Evolutionary conservation across 2,113 vertebrate species (phyloP), one percentile per base, ranked within the genome.

Genomic region (Nannobrachium achirus): DNA sequence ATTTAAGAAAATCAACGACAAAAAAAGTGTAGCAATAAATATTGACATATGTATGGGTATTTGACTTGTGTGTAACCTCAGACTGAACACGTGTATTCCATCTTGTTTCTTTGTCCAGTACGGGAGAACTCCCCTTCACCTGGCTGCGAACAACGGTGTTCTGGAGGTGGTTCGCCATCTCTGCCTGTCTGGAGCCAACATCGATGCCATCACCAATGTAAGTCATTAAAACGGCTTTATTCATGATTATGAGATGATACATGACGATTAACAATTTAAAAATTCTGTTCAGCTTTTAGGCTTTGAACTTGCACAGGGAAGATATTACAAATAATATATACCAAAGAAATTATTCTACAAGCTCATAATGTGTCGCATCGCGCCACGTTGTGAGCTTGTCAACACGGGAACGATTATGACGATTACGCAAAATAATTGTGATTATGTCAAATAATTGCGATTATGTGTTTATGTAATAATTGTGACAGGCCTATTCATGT

Each of bases 131-230:
- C 93, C 98, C 33, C 91, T 99, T 33, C 98, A 99, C 78, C 89
- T 99, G 58, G 95, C 98, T 6, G 94, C 97, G 18, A 95, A 94
- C 87, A 97, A 95, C 0, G 97, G 97, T 20, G 94, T 94, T 78
- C 94, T 99, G 0, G 95, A 98, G 60, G 95, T 98, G 13, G 96
- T 99, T 51, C 94, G 97, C 1, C 94, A 96, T 68, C 96, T 99
- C 52, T 99, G 98, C 75, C 89, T 98, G 44, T 78, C 88, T 0
- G 97, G 97, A 58, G 98, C 95, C 42, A 98, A 94, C 1, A 95
- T 95, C 44, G 98, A 99, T 42, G 92, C 91, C 0, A 84, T 98
- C 85, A 95, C 95, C 19, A 90, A 90, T 73, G 98, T 99, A 84
- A 95, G 95, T 93, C 72, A 4, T 0, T 20, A 0, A 52, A 14